Base-by-base conservation (phyloP, 2,113 vertebrate genomes). In the Channa maculata region DNA sequence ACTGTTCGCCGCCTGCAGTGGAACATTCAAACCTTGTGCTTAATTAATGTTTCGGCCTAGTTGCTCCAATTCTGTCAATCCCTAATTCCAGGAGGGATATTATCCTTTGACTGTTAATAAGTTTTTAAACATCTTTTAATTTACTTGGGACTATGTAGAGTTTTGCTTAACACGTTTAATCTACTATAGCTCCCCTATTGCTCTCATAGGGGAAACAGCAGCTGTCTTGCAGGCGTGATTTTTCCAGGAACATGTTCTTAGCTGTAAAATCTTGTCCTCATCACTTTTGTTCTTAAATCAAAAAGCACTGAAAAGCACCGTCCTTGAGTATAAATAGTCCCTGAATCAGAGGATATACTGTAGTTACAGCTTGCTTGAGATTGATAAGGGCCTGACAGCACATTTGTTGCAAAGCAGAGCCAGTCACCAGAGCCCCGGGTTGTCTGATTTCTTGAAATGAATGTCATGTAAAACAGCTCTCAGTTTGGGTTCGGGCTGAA, bases 11-110 rank as follows among this genome's bases (percentile, higher is more conserved):
- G 78, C 88, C 92, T 91, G 54, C 61, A 79, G 71, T 63, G 55
- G 38, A 85, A 76, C 57, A 51, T 78, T 87, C 76, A 84, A 89
- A 83, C 84, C 72, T 71, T 73, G 75, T 54, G 51, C 85, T 91
- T 94, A 91, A 92, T 94, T 91, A 92, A 92, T 72, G 88, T 92
- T 91, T 84, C 83, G 79, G 80, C 58, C 79, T 75, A 88, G 62
- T 85, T 88, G 91, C 91, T 93, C 92, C 79, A 90, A 80, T 92
- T 93, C 90, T 88, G 92, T 93, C 92, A 93, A 84, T 92, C 90
- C 82, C n/a, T 73, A 61, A 87, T 86, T 89, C 92, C 89, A 89
- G 76, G 75, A 92, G 90, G 91, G 85, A 91, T 91, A 89, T 89
- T 88, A 91, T 90, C 87, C 83, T 82, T 83, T 73, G 62, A 70